Percentiles rank a stretch among this genome's conserved stretches.
These are phyloP conservation scores for Automeris io DNA, from an alignment of 2,888 invertebrate species.

Conservation along the genomic window DNA sequence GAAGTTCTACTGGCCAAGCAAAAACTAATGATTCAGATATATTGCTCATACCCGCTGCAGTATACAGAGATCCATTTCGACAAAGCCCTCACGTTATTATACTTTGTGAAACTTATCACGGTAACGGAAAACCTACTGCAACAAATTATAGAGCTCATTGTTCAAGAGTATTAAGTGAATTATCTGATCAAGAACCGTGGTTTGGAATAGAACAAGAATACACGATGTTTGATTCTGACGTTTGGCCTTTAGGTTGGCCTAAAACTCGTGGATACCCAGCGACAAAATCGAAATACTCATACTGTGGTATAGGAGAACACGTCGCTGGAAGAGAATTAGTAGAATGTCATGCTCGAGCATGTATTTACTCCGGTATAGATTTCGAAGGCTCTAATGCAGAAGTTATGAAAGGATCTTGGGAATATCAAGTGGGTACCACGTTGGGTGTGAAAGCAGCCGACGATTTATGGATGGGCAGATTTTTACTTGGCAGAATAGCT, in stretches of 20 bases:
- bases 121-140: slow-evolving; percentile 84
- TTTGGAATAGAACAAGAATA: slow-evolving; percentile 96
- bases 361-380: slow-evolving; percentile 94
- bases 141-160: slow-evolving; percentile 85
- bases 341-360: slow-evolving; percentile 89
- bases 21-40: slow-evolving; percentile 90
- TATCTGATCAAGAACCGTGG: slow-evolving; percentile 84
- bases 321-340: slow-evolving; percentile 96
- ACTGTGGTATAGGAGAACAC: slow-evolving; percentile 96
- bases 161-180: slow-evolving; percentile 71
- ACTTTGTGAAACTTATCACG: slow-evolving; percentile 88
- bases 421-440: slow-evolving; percentile 94
- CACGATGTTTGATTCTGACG: slow-evolving; percentile 88
- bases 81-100: slow-evolving; percentile 91
- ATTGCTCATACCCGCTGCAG: slow-evolving; percentile 89
- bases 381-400: slow-evolving; percentile 97
- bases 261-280: slow-evolving; percentile 88
- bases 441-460: slow-evolving; percentile 89
- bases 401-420: slow-evolving; percentile 98
- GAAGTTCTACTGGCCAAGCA: slow-evolving; percentile 94
- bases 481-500: slow-evolving; percentile 87
- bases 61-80: slow-evolving; percentile 94
- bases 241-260: slow-evolving; percentile 95
- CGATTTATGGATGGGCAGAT: slow-evolving; percentile 91
- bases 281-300: slow-evolving; percentile 87